Base-by-base conservation (phyloP, 1,140 invertebrate species). In the Ericerus pela region DNA sequence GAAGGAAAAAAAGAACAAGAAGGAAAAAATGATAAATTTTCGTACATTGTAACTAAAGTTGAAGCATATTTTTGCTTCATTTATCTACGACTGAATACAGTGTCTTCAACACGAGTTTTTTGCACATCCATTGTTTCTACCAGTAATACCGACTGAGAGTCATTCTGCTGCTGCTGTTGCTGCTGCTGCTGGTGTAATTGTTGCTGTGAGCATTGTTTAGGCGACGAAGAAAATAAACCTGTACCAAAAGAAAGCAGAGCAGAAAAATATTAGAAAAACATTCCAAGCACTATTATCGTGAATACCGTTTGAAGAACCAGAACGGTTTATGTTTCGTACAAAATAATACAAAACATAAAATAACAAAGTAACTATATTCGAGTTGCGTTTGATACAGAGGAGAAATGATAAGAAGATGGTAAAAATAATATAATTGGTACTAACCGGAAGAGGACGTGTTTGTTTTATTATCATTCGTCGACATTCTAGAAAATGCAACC, bases 401-500 rank as follows among this genome's bases (percentile, higher is more conserved):
- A n/a, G n/a, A n/a, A n/a, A n/a, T n/a, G n/a, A n/a, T n/a, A n/a
- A n/a, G n/a, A n/a, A n/a, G n/a, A n/a, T n/a, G 31, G 31, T 33
- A 51, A 8, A 52, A 52, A 28, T 14, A 33, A 30, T 20, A 33
- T 5, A 31, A 2, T 53, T 31, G 30, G 31, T 56, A 51, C 29
- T 56, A 0, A 59, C 58, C 55, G 8, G 62, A 60, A 16, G 62
- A 62, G 18, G 63, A 61, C 36, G 58, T 59, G 20, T 60, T 53
- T 56, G 63, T 65, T 29, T 33, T 33, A 54, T 27, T 57, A 16
- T 65, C 63, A 28, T 43, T 51, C 30, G 65, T 65, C 1, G 83
- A 84, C 75, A 90, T 78, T 69, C 86, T 84, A 11, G 84, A 85
- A 69, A 91, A 89, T 30, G 86, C 85, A 37, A 86, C 69, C 37